These are phyloP conservation scores for Elegia similella DNA, from an alignment of 2,888 invertebrate genomes.

Conservation along the genomic window DNA sequence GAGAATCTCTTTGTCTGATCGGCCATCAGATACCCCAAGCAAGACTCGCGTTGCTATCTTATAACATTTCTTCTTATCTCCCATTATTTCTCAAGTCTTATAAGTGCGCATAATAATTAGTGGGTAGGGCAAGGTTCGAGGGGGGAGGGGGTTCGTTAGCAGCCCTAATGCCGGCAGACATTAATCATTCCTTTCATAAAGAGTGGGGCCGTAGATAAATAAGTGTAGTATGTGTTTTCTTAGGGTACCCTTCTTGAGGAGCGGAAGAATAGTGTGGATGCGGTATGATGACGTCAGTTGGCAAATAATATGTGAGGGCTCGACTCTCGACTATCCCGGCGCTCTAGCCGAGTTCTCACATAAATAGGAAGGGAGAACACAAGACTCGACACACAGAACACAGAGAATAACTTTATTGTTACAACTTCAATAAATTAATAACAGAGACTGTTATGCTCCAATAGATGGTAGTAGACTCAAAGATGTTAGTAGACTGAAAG, in stretches of 20 bases:
- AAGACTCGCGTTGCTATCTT: no score
- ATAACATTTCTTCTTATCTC: slow-evolving; percentile 1
- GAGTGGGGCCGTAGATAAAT: slow-evolving; percentile 80
- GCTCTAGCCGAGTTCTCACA: no score
- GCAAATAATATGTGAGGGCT: neutral
- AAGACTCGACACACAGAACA: no score
- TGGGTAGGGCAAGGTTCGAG: slow-evolving; percentile 24
- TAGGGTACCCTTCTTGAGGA: slow-evolving; percentile 76
- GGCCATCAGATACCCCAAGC: no score
- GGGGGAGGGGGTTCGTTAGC: slow-evolving; percentile 62
- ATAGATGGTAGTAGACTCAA: no score
- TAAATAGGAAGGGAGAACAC: no score
- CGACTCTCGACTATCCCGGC: no score
- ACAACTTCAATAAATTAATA: no score
- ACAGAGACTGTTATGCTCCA: no score
- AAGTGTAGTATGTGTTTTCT: slow-evolving; percentile 82
- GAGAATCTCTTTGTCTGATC: no score
- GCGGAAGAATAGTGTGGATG: slow-evolving; percentile 44
- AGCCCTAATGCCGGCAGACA: slow-evolving; percentile 79
- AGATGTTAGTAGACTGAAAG: no score
- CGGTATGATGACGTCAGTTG: slow-evolving; percentile 20
- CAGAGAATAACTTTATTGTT: no score
- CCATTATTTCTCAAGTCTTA: slow-evolving; percentile 66
- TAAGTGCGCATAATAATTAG: slow-evolving; percentile 78
- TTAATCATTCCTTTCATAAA: slow-evolving; percentile 82